Percentiles rank a stretch among this genome's conserved stretches.
phyloP scores from a whole-genome alignment of 35 echinoderm and acorn worm species.

The Apostichopus parvimensis region DNA sequence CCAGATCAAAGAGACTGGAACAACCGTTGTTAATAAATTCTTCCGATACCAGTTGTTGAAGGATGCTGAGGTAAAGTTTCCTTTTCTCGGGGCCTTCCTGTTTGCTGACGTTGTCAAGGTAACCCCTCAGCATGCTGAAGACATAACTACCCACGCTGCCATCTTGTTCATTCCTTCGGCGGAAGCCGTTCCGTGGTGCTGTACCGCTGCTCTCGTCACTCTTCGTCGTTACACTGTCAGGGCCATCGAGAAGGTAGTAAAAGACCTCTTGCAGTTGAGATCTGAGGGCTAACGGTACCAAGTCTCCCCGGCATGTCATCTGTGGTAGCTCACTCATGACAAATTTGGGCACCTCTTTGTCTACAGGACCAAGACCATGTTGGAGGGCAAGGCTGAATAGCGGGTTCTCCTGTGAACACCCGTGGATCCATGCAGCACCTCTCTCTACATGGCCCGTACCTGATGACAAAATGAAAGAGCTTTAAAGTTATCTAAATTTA shows the following conservation, averaged over 20 bases:
- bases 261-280: constrained; percentile 20
- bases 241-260: constrained; percentile 26
- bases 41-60: constrained; percentile 32
- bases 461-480: background rate
- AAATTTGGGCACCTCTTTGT: background rate
- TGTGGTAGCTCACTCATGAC: background rate
- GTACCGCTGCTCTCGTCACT: too few relatives aligned
- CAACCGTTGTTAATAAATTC: constrained; percentile 47
- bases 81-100: background rate
- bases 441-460: constrained; percentile 40
- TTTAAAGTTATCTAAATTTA: background rate
- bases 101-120: background rate
- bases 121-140: constrained; percentile 1
- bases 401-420: constrained; percentile 5
- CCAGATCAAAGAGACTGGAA: constrained; percentile 36
- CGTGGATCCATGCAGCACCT: constrained; percentile 49
- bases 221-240: background rate
- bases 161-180: background rate
- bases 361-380: background rate
- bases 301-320: background rate
- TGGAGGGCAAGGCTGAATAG: background rate
- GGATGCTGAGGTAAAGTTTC: constrained; percentile 9
- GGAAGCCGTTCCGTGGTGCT: background rate
- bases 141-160: constrained; percentile 6
- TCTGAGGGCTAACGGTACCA: background rate